Conservation (phyloP, 2,113 vertebrate genomes). For the Hylia prasina region DNA sequence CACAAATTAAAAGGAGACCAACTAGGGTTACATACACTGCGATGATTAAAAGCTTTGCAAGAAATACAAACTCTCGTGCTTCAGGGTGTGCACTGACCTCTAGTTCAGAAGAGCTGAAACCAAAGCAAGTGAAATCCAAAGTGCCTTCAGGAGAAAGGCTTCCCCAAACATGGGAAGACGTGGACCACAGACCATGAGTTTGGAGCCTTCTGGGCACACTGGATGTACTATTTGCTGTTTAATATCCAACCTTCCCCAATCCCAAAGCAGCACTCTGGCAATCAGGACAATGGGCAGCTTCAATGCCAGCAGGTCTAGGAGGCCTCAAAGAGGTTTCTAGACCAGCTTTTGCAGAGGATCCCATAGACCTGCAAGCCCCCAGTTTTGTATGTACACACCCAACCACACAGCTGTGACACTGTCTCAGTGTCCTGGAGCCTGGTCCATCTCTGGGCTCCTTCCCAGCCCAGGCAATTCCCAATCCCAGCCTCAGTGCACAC, state of each 20-base stretch:
- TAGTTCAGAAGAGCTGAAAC: not conserved
- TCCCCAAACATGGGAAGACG: not conserved
- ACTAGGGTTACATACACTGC: not conserved
- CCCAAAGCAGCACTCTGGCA: not conserved
- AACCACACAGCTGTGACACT: not conserved
- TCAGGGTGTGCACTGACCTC: not conserved
- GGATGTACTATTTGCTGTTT: not conserved
- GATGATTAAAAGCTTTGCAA: not conserved
- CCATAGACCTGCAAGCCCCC: not conserved
- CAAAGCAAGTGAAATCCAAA: not conserved
- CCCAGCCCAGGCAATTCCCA: not conserved
- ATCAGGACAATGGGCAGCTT: not conserved
- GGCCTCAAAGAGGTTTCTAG: not conserved
- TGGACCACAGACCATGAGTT: not conserved
- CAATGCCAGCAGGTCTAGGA: not conserved
- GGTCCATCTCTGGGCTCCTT: fast-evolving
- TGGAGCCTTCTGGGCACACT: not conserved
- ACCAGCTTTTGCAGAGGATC: not conserved
- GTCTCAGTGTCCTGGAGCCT: fast-evolving
- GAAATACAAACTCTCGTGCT: not conserved
- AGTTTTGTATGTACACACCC: fast-evolving
- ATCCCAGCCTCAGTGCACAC: fast-evolving
- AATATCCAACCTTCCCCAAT: fast-evolving
- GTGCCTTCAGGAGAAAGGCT: not conserved
- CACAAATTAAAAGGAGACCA: not conserved